These are phyloP conservation scores for Camponotus fellah DNA, from an alignment of 2,888 invertebrate species.

Conservation along the genomic window DNA sequence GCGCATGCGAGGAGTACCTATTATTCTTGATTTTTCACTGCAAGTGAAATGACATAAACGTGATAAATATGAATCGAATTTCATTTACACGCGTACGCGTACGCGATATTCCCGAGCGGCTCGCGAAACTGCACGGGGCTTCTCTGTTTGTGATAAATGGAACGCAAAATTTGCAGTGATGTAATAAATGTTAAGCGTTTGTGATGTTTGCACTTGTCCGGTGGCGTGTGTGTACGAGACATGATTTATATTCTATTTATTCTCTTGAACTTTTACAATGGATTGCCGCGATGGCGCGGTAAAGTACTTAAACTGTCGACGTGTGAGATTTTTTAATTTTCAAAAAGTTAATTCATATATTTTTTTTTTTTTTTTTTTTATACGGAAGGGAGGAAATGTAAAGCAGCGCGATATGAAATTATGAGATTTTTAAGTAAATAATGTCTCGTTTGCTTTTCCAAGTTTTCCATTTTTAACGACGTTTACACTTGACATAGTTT, in stretches of 20 bases:
- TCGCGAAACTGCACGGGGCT: neutral
- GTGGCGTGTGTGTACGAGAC: constrained; percentile 31
- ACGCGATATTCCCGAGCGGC: constrained; percentile 24
- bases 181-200: constrained; percentile 49
- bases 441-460: neutral
- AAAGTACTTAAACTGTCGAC: constrained; percentile 33
- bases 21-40: constrained; percentile 49
- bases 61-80: constrained; percentile 51
- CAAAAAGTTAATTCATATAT: neutral
- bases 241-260: constrained; percentile 52
- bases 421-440: neutral
- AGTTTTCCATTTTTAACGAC: neutral
- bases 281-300: constrained; percentile 20
- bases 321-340: constrained; percentile 21
- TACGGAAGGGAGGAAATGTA: neutral
- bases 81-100: constrained; percentile 30
- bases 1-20: constrained; percentile 7
- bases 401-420: neutral
- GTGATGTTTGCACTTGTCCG: constrained; percentile 47
- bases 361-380: constrained; percentile 6
- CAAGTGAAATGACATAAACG: constrained; percentile 42
- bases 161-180: constrained; percentile 48
- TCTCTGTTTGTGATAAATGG: constrained; percentile 49
- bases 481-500: neutral
- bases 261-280: constrained; percentile 47